These are phyloP conservation scores for Mustela erminea DNA, from an alignment of 2,797 vertebrate species.

Conservation along the genomic window DNA sequence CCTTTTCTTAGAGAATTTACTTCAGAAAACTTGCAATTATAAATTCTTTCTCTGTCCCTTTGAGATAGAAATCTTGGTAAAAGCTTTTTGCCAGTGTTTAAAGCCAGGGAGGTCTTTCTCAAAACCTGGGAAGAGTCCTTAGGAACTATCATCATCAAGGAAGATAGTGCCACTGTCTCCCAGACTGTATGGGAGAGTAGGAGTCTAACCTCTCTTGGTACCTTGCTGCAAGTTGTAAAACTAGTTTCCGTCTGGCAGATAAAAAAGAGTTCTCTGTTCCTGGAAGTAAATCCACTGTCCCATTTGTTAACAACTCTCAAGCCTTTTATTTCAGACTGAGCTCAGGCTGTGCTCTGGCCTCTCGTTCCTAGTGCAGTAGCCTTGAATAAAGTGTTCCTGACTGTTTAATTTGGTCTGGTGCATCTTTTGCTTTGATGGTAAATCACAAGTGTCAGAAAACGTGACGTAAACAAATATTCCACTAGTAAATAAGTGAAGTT, in stretches of 20 bases:
- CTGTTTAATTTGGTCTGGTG: neutral
- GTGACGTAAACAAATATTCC: neutral
- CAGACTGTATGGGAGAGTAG: rapidly evolving
- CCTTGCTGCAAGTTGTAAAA: neutral
- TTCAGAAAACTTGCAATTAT: neutral
- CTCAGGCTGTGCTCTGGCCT: neutral
- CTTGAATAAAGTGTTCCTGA: neutral
- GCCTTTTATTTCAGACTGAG: neutral
- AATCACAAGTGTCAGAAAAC: neutral
- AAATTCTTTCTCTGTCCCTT: neutral
- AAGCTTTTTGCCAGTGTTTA: neutral
- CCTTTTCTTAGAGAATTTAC: conserved; percentile 29
- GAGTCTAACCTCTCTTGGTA: neutral
- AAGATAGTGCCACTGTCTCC: rapidly evolving
- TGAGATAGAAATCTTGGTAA: neutral
- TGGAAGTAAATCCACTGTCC: neutral
- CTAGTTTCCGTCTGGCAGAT: neutral
- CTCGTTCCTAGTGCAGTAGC: neutral
- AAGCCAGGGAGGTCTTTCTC: neutral
- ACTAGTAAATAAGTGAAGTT: neutral
- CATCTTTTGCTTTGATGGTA: neutral
- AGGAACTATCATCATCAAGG: neutral
- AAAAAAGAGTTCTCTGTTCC: neutral
- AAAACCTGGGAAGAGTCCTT: neutral
- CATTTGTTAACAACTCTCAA: neutral